Conservation (phyloP, 37 sponge, comb jelly and placozoan species). For the Beroe forskalii region DNA sequence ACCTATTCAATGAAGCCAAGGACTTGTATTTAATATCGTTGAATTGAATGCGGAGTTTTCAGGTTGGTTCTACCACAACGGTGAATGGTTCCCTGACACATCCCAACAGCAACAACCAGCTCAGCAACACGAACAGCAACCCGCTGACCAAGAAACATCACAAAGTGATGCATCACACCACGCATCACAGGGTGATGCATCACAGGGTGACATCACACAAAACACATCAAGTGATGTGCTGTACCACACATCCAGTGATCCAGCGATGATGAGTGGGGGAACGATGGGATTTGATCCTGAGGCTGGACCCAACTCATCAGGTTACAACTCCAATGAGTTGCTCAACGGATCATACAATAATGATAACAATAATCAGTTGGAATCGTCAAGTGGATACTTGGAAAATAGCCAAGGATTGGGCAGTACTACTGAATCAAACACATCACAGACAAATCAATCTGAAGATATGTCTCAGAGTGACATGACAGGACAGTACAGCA, state of each 20-base stretch:
- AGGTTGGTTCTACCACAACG: constrained; percentile 28
- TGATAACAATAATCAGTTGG: background rate
- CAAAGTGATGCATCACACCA: background rate
- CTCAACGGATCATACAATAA: background rate
- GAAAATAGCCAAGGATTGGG: too few relatives aligned
- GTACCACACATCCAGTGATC: background rate
- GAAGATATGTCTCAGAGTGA: too few relatives aligned
- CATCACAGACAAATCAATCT: too few relatives aligned
- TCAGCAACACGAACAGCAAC: constrained; percentile 2
- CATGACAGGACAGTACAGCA: too few relatives aligned
- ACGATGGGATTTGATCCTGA: background rate
- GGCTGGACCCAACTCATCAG: background rate
- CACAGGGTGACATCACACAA: background rate
- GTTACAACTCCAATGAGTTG: background rate
- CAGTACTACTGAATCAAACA: too few relatives aligned
- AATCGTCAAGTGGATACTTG: too few relatives aligned
- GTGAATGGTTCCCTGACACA: constrained; percentile 21
- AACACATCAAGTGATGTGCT: background rate
- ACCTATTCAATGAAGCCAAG: background rate
- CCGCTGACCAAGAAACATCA: background rate
- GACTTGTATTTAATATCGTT: background rate
- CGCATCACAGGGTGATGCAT: background rate
- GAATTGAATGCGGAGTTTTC: too few relatives aligned
- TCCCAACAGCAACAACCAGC: background rate
- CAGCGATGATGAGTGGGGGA: background rate